Evolutionary conservation across 2,113 vertebrate genomes (phyloP), one percentile per base, ranked within the genome.

Genomic region (Natator depressus): DNA sequence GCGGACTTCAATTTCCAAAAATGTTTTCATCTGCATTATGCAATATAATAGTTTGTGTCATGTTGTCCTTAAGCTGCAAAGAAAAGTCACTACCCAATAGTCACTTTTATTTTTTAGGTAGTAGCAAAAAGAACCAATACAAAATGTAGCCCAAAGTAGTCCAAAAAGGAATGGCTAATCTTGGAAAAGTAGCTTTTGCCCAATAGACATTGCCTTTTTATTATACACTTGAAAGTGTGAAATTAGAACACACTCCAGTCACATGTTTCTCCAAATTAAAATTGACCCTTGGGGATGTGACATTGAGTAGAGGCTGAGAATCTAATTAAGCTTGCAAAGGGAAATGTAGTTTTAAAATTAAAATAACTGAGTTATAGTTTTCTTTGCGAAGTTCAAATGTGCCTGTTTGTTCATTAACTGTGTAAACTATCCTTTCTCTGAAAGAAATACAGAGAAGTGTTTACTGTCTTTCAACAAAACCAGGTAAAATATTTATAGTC

Each of bases 291-390:
- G 16, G 17, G 38, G 25, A 87, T 92, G 35, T 82, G 75, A 89
- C 22, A 88, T 2, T 65, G 69, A 83, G 53, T 10, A 65, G 59
- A 90, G 59, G 35, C 35, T 35, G n/a, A 46, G 46, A 54, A 83
- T 10, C 84, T 90, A 86, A 93, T 90, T 87, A 83, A 89, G 87
- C 49, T 51, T 93, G 54, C 49, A 49, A 78, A 49, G 47, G 42
- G 22, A 95, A 84, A 86, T 9, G 84, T 11, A 47, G 75, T 38
- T 19, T 6, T 84, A 85, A 42, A 51, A 83, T 79, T 80, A 81
- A 91, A 80, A 79, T 53, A 84, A 51, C 8, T 0, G 0, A 89
- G n/a, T 83, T 54, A 31, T 13, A 17, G 0, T 42, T 93, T 84
- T 82, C 16, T 89, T 55, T 86, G 31, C 46, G 38, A 12, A 54